Conservation (phyloP, 1,140 invertebrate species). For the Saxidomus purpurata region DNA sequence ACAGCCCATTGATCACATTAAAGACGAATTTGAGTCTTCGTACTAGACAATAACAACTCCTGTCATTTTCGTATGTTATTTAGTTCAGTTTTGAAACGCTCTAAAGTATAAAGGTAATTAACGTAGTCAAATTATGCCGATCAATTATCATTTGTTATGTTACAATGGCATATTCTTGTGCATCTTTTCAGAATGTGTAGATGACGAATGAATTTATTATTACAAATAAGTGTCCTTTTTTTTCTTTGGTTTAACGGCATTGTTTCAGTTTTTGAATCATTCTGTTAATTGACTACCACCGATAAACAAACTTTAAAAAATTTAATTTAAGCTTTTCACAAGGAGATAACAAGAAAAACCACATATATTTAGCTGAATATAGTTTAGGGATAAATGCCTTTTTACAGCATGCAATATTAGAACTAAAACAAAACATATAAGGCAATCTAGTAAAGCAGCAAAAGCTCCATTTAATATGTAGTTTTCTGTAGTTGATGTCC, state of each 20-base stretch:
- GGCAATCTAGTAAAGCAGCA: not conserved
- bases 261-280: too few species aligned
- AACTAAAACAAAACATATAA: not conserved
- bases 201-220: slow-evolving; percentile 42
- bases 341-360: too few species aligned
- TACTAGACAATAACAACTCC: not conserved
- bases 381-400: not conserved
- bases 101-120: slow-evolving; percentile 3
- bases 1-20: slow-evolving; percentile 35
- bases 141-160: slow-evolving; percentile 47
- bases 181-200: not conserved
- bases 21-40: not conserved
- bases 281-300: too few species aligned
- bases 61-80: not conserved
- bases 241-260: too few species aligned
- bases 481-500: not conserved
- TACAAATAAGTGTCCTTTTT: slow-evolving; percentile 1
- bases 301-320: too few species aligned
- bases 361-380: too few species aligned
- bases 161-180: not conserved
- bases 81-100: not conserved
- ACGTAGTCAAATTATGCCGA: not conserved
- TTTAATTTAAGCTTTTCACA: too few species aligned
- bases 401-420: not conserved
- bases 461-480: not conserved